phyloP scores from a whole-genome alignment of 2,113 vertebrate genomes.

The Cyanistes caeruleus region DNA sequence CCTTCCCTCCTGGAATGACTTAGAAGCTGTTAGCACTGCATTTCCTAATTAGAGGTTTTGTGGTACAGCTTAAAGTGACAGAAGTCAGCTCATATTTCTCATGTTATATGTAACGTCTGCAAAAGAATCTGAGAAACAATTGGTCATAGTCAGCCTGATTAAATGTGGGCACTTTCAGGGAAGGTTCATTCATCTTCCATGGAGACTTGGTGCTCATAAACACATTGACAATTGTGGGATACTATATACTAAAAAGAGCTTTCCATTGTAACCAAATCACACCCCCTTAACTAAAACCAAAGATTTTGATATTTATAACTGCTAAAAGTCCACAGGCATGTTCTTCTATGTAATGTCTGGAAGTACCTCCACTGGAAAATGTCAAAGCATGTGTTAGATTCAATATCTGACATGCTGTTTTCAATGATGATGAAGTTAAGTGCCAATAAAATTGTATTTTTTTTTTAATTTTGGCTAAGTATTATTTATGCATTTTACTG shows the following conservation, averaged over 20 bases:
- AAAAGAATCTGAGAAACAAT: background rate
- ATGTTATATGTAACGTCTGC: background rate
- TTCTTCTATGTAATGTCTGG: background rate
- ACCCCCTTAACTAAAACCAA: background rate
- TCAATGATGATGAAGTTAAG: background rate
- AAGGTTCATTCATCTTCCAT: background rate
- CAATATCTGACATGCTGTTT: background rate
- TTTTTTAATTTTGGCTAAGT: background rate
- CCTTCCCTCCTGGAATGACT: background rate
- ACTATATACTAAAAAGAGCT: background rate
- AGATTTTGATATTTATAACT: background rate
- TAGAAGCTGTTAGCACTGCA: background rate
- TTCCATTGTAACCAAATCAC: background rate
- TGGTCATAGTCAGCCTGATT: background rate
- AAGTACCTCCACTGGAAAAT: background rate
- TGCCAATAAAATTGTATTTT: background rate
- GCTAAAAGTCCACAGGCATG: background rate
- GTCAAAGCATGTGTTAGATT: background rate
- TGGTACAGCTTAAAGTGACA: background rate
- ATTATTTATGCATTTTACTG: background rate
- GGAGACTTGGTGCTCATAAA: background rate
- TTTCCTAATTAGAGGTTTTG: background rate
- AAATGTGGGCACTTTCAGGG: background rate
- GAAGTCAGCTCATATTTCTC: background rate
- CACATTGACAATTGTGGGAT: background rate